Base-by-base conservation (phyloP, 2,888 invertebrate genomes). In the Synergus laeviventris region DNA sequence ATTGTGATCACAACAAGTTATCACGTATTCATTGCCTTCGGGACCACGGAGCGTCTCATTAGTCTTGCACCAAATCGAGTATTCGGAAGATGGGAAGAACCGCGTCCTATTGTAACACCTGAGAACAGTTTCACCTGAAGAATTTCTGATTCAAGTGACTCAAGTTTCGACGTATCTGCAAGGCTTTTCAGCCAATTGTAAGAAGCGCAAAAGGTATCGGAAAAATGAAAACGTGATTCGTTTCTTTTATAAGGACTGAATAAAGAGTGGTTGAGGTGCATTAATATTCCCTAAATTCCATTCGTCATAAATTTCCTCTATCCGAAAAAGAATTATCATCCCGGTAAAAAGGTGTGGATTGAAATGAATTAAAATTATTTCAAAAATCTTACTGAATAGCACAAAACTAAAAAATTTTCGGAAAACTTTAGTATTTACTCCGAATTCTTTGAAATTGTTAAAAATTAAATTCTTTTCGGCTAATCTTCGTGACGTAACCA, bases 1-100 rank as follows among this genome's bases (percentile, higher is more conserved):
- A 92, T 93, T 92, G 89, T 94, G 92, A 91, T 94, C 94, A 94
- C 96, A 96, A 94, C 96, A 96, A 90, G 93, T 93, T 92, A 96
- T 94, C 92, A 94, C 93, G 93, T 94, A 94, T 89, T 94, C 93
- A 92, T 94, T 94, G 91, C 85, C 87, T 76, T 84, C 88, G 80
- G 86, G 86, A 82, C 86, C 87, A 84, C 84, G 85, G 45, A 86
- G 86, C 45, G 86, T 87, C 77, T 84, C 87, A 81, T 87, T 87
- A 81, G 84, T 83, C 81, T 81, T 85, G 85, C 91, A 91, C 90
- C 89, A 91, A 82, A 89, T 81, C 77, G 90, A 86, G 83, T 86
- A 89, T 75, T 88, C 87, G 73, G 86, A 84, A 66, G 85, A 88
- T 87, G 91, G 90, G 86, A 91, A 91, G 86, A 90, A 88, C 81